phyloP scores from a whole-genome alignment of 2,113 vertebrate genomes.

The Oxygymnocypris stewartii region DNA sequence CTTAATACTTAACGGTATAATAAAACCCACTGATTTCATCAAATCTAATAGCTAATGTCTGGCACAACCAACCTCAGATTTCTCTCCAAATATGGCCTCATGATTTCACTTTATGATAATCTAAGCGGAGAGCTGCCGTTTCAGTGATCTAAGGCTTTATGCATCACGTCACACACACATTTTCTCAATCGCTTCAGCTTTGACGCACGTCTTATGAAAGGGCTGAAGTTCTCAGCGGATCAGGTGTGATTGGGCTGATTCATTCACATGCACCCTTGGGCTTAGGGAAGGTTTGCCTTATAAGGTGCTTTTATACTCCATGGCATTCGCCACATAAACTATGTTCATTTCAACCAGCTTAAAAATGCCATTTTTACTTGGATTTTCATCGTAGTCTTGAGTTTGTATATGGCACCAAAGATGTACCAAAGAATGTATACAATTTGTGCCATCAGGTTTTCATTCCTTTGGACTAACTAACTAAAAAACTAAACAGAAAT shows the following conservation, averaged over 20 bases:
- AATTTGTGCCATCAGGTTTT: no score
- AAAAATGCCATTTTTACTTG: background rate
- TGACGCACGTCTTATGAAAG: constrained; percentile 15
- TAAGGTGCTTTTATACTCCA: constrained; percentile 4
- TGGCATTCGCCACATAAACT: background rate
- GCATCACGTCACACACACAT: background rate
- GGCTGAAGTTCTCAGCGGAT: constrained; percentile 6
- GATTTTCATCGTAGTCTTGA: background rate
- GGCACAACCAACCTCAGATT: background rate
- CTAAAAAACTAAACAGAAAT: no score
- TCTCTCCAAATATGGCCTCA: constrained; percentile 56
- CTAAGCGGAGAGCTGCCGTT: constrained; percentile 3
- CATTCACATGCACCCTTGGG: background rate
- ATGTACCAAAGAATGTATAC: no score
- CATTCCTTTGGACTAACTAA: no score
- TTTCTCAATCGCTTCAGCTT: background rate
- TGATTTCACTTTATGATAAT: constrained; percentile 57
- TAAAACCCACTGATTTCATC: constrained; percentile 3
- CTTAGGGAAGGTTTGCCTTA: constrained; percentile 30
- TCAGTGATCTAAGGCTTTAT: constrained; percentile 17
- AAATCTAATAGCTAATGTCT: background rate
- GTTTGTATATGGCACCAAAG: no score
- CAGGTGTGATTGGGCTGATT: background rate
- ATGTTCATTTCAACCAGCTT: background rate
- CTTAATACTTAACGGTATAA: background rate